These are phyloP conservation scores for Muschampia plurimacula DNA, from an alignment of 2,888 invertebrate genomes.

Conservation along the genomic window DNA sequence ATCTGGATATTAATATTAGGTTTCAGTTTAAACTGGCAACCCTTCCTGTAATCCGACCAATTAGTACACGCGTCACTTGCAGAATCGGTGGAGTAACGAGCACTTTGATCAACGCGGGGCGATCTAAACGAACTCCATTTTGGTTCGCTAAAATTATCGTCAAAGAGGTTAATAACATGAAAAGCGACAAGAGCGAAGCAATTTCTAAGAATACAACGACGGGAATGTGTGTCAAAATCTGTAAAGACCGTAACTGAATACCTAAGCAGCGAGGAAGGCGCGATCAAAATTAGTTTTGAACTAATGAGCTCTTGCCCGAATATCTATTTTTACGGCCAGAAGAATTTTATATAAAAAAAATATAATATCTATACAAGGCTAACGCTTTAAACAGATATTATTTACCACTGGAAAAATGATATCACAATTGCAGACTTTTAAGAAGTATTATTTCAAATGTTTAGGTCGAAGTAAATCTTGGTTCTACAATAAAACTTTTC, in stretches of 20 bases:
- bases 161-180: slow-evolving; percentile 71
- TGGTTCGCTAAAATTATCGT: slow-evolving; percentile 69
- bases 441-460: not conserved
- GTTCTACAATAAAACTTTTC: not conserved
- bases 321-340: not conserved
- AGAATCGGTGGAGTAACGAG: slow-evolving; percentile 58
- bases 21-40: slow-evolving; percentile 40
- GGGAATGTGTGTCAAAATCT: slow-evolving; percentile 65
- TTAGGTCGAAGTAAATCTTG: too few species aligned
- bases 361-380: too few species aligned
- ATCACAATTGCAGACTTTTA: not conserved
- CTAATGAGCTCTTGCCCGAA: slow-evolving; percentile 52
- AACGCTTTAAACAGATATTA: too few species aligned
- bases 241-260: slow-evolving; percentile 63
- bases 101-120: slow-evolving; percentile 71
- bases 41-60: slow-evolving; percentile 72
- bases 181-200: slow-evolving; percentile 45
- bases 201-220: slow-evolving; percentile 65
- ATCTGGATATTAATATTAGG: not conserved
- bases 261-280: slow-evolving; percentile 61
- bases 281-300: slow-evolving; percentile 64
- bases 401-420: not conserved
- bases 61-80: slow-evolving; percentile 73
- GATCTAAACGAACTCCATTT: slow-evolving; percentile 72
- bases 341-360: not conserved